phyloP scores from a whole-genome alignment of 2,797 vertebrate genomes.

The Prunella strophiata region DNA sequence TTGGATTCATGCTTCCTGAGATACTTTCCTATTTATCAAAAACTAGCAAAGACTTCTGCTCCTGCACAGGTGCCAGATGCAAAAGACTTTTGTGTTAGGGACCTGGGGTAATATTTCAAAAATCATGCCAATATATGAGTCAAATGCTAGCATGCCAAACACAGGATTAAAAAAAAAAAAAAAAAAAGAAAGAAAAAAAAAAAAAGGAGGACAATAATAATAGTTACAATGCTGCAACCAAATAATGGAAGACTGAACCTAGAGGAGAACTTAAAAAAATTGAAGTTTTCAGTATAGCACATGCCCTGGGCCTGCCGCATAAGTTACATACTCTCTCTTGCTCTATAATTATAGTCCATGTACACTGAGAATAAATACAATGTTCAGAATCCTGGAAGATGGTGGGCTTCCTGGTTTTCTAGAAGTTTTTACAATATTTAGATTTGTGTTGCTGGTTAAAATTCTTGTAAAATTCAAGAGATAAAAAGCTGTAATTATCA shows the following conservation, averaged over 20 bases:
- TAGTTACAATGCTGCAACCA: not conserved
- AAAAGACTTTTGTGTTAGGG: not conserved
- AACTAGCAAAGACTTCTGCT: not conserved
- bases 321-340: not conserved
- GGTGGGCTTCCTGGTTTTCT: not conserved
- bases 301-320: rapidly evolving
- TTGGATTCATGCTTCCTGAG: slow-evolving; percentile 21
- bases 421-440: not conserved
- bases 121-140: not conserved
- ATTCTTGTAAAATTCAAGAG: not conserved
- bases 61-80: not conserved
- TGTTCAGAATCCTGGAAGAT: not conserved
- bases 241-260: not conserved
- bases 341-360: not conserved
- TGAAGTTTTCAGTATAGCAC: not conserved
- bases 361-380: not conserved
- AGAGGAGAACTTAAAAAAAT: not conserved
- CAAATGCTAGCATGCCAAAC: not conserved
- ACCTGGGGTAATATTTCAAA: not conserved
- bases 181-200: too few species aligned
- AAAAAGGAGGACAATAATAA: not conserved
- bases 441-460: not conserved
- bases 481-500: not conserved
- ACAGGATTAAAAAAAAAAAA: not conserved
- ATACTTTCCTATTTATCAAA: slow-evolving; percentile 16